phyloP scores from a whole-genome alignment of 2,113 vertebrate species.

The Plecotus auritus region DNA sequence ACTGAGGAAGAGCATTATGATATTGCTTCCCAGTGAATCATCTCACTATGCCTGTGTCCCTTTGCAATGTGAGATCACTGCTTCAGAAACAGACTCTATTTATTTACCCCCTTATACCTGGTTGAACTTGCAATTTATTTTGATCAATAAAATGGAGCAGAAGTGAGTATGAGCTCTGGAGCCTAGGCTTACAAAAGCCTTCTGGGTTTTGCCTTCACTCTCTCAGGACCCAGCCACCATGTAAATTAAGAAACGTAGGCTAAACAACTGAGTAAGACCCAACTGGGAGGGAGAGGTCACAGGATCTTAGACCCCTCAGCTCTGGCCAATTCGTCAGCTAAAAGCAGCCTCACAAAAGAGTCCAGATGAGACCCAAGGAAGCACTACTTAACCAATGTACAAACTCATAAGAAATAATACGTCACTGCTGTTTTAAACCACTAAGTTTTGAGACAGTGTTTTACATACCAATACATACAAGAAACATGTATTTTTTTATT shows the following conservation, averaged over 20 bases:
- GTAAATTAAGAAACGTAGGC: not conserved
- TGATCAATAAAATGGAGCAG: not conserved
- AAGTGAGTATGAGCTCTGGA: not conserved
- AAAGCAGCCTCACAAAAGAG: not conserved
- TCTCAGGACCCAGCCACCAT: not conserved
- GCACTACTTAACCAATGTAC: not conserved
- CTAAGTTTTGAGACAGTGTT: not conserved
- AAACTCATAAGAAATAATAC: not conserved
- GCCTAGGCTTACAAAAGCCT: not conserved
- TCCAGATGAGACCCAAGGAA: not conserved
- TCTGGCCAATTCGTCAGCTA: not conserved
- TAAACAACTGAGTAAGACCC: not conserved
- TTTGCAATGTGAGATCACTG: not conserved
- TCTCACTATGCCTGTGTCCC: not conserved
- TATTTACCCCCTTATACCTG: not conserved
- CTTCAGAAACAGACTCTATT: not conserved
- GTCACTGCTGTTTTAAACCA: not conserved
- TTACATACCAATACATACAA: not conserved
- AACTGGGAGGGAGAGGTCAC: too few species aligned
- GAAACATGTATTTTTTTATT: not conserved
- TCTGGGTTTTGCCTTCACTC: not conserved
- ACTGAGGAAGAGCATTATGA: not conserved
- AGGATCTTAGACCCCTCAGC: not conserved
- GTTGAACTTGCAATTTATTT: not conserved
- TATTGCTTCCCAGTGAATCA: not conserved